These are phyloP conservation scores for Rhincodon typus DNA, from an alignment of 2,797 vertebrate genomes.

Conservation along the genomic window DNA sequence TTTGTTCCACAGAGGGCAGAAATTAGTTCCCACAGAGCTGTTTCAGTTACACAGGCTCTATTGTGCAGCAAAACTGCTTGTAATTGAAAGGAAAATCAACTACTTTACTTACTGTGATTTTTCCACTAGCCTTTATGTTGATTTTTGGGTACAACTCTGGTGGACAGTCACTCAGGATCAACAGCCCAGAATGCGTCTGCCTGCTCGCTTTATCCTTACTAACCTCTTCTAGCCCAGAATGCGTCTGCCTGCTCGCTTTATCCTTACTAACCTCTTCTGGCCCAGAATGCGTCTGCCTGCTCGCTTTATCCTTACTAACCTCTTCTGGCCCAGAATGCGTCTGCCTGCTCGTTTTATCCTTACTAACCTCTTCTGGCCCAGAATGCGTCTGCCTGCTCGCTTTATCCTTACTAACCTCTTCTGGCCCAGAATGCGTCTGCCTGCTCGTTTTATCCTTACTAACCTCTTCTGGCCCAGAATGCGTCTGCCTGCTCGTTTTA, in stretches of 20 bases:
- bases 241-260: too few relatives aligned
- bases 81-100: not conserved
- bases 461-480: too few relatives aligned
- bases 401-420: too few relatives aligned
- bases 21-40: not conserved
- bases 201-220: not conserved
- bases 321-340: not conserved
- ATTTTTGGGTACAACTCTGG: not conserved
- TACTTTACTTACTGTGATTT: not conserved
- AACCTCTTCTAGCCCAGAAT: not conserved
- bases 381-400: too few relatives aligned
- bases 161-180: not conserved
- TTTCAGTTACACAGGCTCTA: constrained; percentile 1
- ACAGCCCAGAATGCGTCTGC: not conserved
- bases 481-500: too few relatives aligned
- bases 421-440: not conserved
- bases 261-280: too few relatives aligned
- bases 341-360: too few relatives aligned
- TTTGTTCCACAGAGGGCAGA: not conserved
- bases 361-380: too few relatives aligned
- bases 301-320: too few relatives aligned
- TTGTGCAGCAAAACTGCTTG: not conserved
- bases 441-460: too few relatives aligned
- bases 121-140: not conserved
- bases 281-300: too few relatives aligned